Evolutionary conservation across 2,888 invertebrate genomes (phyloP).

Genomic region (Nowickia ferox): DNA sequence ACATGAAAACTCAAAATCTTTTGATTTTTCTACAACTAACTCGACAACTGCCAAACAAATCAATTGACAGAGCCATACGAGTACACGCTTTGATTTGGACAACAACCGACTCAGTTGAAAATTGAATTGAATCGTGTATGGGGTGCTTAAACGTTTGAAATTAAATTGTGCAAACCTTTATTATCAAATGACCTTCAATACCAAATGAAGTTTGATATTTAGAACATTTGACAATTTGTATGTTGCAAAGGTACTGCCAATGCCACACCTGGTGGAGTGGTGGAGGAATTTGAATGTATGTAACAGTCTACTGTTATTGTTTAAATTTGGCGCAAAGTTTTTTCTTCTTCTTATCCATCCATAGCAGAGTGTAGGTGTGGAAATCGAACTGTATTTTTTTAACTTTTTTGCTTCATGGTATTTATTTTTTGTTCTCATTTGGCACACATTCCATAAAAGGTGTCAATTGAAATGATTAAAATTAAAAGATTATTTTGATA

Average conservation of each 20-base stretch:
- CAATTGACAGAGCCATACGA: no score
- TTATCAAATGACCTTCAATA: no score
- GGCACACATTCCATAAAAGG: conserved; percentile 57
- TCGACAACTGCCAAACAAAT: no score
- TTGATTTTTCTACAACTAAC: no score
- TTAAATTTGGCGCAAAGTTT: not conserved
- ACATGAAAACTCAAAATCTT: no score
- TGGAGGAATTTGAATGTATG: not conserved
- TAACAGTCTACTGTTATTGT: not conserved
- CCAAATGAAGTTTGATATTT: no score
- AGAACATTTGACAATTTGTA: not conserved
- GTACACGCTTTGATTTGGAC: no score
- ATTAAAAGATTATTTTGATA: conserved; percentile 45
- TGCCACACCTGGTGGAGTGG: not conserved
- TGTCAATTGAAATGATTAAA: conserved; percentile 56
- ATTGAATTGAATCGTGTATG: no score
- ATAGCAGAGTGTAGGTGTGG: conserved; percentile 4
- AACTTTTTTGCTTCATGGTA: not conserved
- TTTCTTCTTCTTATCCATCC: not conserved
- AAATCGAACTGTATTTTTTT: conserved; percentile 17
- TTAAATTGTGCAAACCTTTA: no score
- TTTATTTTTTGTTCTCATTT: not conserved
- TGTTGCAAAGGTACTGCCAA: not conserved
- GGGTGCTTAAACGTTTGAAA: no score
- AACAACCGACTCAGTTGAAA: no score